Conservation (phyloP, 2,888 invertebrate species). For the Cepaea hortensis region DNA sequence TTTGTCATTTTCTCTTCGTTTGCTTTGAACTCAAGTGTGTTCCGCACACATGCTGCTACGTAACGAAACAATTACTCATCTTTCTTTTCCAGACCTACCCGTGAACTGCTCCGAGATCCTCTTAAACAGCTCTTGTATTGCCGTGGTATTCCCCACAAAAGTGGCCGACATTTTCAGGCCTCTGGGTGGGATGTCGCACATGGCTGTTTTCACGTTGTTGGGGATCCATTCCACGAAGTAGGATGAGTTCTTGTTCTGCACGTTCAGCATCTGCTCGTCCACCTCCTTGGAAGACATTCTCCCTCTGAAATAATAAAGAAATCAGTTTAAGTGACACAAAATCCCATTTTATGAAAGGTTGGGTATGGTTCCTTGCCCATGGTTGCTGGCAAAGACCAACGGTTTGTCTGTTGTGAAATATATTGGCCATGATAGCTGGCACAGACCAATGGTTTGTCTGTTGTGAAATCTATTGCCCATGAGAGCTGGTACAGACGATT, state of each 20-base stretch:
- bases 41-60: not conserved
- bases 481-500: too few species aligned
- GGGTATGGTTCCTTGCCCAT: too few species aligned
- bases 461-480: too few species aligned
- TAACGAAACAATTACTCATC: not conserved
- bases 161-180: conserved; percentile 93
- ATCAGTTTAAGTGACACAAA: not conserved
- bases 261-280: conserved; percentile 87
- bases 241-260: conserved; percentile 93
- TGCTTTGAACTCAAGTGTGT: too few species aligned
- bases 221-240: conserved; percentile 92
- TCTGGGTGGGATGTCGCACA: conserved; percentile 94
- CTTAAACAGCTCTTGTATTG: conserved; percentile 72
- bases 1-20: not conserved
- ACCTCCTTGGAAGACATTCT: conserved; percentile 49
- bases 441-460: too few species aligned
- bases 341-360: too few species aligned
- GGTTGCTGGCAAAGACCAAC: too few species aligned
- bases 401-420: too few species aligned
- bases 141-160: conserved; percentile 83
- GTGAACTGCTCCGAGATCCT: conserved; percentile 77
- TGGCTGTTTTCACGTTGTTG: conserved; percentile 78
- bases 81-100: conserved; percentile 27
- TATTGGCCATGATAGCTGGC: too few species aligned
- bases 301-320: not conserved